Conservation (phyloP, 2,888 invertebrate species). For the Lasiommata megera region DNA sequence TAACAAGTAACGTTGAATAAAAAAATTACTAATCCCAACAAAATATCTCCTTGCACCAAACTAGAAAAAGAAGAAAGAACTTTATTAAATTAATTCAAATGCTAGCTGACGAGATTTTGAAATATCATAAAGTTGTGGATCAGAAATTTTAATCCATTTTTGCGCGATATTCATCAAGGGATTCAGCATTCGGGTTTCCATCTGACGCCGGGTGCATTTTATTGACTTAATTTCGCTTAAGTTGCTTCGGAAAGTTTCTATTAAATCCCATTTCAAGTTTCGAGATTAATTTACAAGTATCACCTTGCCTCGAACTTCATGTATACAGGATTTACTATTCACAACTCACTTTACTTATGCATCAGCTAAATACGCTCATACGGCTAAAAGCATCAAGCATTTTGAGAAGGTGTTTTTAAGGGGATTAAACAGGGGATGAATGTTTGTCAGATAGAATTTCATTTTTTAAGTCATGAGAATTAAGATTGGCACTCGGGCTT, state of each 20-base stretch:
- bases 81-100: not conserved
- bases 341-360: too few relatives aligned
- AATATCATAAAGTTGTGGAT: slow-evolving; percentile 6
- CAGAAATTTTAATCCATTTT: slow-evolving; percentile 1
- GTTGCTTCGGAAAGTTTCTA: slow-evolving; percentile 13
- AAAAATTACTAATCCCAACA: too few relatives aligned
- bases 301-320: not conserved
- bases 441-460: too few relatives aligned
- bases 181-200: slow-evolving; percentile 24
- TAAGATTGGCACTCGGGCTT: too few relatives aligned
- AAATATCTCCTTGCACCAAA: too few relatives aligned
- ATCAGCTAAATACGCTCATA: too few relatives aligned
- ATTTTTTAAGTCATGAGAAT: too few relatives aligned
- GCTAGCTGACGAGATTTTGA: not conserved
- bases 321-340: not conserved
- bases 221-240: slow-evolving; percentile 32
- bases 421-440: too few relatives aligned
- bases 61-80: not conserved
- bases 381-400: too few relatives aligned
- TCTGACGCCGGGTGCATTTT: slow-evolving; percentile 31
- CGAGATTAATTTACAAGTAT: slow-evolving; percentile 2
- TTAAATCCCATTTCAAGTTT: slow-evolving; percentile 12
- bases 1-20: too few relatives aligned
- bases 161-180: slow-evolving; percentile 19
- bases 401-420: too few relatives aligned